Evolutionary conservation across 53 echinoderm and acorn worm species (phyloP), one percentile per base, ranked within the genome.

Genomic region (Paracentrotus lividus): DNA sequence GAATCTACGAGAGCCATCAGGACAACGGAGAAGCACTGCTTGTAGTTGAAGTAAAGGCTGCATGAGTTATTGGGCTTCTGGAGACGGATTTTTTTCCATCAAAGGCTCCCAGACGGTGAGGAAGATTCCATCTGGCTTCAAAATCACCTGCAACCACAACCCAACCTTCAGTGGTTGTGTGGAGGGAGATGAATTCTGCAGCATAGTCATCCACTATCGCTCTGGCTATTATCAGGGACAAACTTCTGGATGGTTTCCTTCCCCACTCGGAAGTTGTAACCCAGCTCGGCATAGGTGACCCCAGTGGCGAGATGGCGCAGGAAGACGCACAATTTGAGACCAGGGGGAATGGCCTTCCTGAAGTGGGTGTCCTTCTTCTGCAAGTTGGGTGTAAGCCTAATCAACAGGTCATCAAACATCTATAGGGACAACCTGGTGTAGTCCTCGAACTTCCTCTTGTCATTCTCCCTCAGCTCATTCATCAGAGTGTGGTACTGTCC

Each of bases 1-100:
- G 96, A 94, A 93, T 96, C 94, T 5, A 96, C n/a, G n/a, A n/a
- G n/a, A n/a, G n/a, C 94, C 10, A 94, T 87, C 51, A 51, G 51
- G 51, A 51, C 51, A 57, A 57, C 57, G 15, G 57, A 57, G 16
- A 57, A 57, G 57, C 92, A 94, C 20, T 68, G 84, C 65, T 96
- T 96, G 84, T 96, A 96, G 61, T 96, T 96, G 90, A 55, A 88
- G 85, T 89, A 96, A 16, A 88, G 21, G 52, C 67, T 90, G 54
- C 96, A 94, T 67, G 85, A 57, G 40, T 93, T 77, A 23, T 42
- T 52, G 10, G 96, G 96, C 27, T 86, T 65, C 66, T 53, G 84
- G 20, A 94, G 85, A 44, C 67, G 72, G n/a, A 96, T 44, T 44
- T 96, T 34, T 96, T 93, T 18, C 94, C 94, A 93, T 96, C 96